Evolutionary conservation across 1,140 invertebrate genomes (phyloP), one percentile per base, ranked within the genome.

Genomic region (Pseudomyrmex flavicornis): DNA sequence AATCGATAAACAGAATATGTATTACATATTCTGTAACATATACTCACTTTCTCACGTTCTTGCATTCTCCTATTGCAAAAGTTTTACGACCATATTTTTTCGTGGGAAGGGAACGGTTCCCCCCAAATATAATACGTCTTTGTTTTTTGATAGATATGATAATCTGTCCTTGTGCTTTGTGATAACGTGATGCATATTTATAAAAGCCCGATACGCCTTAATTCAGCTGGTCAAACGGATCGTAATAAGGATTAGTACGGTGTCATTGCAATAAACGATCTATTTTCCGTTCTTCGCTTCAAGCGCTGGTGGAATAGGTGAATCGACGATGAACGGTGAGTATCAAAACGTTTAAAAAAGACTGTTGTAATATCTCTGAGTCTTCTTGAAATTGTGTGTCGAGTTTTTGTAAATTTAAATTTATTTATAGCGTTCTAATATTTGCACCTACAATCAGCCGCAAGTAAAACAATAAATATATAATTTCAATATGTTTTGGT

Each of bases 131-230:
- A n/a, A 44, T n/a, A 54, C 26, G 17, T n/a, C 48, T 52, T 48
- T 66, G 26, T 35, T 52, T 22, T 75, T 75, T 54, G 35, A 66
- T n/a, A 80, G 76, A 70, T 59, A 70, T 59, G 54, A 50, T 72
- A 80, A 80, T 59, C 65, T 70, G 20, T 79, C 50, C 26, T 56
- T 69, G 65, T 48, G 1, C 20, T 46, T 46, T 48, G 15, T 3
- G 76, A 72, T 80, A 80, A 79, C 52, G 52, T 7, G 1, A 58
- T 69, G 66, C 66, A 69, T 52, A 26, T 70, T 79, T 80, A 80
- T 59, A 80, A 80, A 72, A 80, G 52, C 52, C 35, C 10, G 65
- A 9, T 10, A 68, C 52, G n/a, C 3, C 46, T 20, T 80, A 70
- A 52, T 59, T 59, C 12, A 48, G 1, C 20, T 22, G 54, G 56